Conservation (phyloP, 2,888 invertebrate genomes). For the Tineola bisselliella region DNA sequence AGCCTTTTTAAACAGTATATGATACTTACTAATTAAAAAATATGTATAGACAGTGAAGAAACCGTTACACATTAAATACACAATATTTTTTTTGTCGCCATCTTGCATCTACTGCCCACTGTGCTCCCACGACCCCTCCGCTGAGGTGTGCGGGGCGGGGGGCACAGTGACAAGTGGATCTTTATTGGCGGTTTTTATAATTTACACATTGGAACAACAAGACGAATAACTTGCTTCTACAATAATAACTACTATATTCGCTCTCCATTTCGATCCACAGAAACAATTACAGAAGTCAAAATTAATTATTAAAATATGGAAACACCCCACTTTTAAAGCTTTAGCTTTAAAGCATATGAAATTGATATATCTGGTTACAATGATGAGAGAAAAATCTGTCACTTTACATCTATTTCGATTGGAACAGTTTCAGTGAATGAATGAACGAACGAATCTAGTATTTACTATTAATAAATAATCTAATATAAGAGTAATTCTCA, state of each 20-base stretch:
- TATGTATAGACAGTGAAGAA: conserved; percentile 59
- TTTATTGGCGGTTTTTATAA: neutral
- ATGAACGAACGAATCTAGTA: neutral
- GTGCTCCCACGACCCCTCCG: neutral
- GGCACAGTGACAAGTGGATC: too few relatives aligned
- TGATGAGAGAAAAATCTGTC: too few relatives aligned
- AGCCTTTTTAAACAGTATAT: conserved; percentile 53
- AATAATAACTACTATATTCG: neutral
- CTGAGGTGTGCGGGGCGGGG: too few relatives aligned
- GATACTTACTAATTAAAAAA: conserved; percentile 51
- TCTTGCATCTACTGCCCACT: conserved; percentile 22
- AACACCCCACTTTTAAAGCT: too few relatives aligned
- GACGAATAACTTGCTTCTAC: neutral
- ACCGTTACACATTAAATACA: conserved; percentile 22
- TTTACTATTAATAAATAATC: neutral
- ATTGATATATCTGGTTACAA: too few relatives aligned
- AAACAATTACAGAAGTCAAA: too few relatives aligned
- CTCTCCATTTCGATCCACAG: too few relatives aligned
- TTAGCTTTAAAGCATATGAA: too few relatives aligned
- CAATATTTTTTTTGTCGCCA: conserved; percentile 36
- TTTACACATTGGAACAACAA: conserved; percentile 6
- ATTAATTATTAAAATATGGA: too few relatives aligned
- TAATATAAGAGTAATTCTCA: too few relatives aligned
- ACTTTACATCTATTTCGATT: too few relatives aligned
- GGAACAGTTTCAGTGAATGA: neutral